Evolutionary conservation across 2,113 vertebrate species (phyloP).

Genomic region (Peromyscus maniculatus): DNA sequence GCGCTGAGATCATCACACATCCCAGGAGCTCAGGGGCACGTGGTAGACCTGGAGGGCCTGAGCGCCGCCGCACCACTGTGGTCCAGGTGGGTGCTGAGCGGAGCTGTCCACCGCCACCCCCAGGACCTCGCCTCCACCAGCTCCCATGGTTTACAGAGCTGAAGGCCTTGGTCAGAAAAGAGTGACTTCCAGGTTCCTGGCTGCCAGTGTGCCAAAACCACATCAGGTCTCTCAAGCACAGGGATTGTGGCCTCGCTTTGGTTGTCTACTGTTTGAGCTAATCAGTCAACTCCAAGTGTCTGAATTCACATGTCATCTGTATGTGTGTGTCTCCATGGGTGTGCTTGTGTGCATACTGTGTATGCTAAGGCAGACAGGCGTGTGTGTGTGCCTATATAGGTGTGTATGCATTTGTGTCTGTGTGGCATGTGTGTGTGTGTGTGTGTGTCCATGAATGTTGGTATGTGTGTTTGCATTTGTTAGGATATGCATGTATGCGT

Average conservation of each 20-base stretch:
- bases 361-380: not conserved
- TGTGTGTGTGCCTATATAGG: not conserved
- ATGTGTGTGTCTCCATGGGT: too few relatives aligned
- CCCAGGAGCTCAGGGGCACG: not conserved
- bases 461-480: not conserved
- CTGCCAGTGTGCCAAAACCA: not conserved
- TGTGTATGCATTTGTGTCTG: not conserved
- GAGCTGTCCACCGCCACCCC: not conserved
- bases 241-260: not conserved
- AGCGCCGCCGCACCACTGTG: not conserved
- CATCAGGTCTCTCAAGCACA: not conserved
- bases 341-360: not conserved
- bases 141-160: too few relatives aligned
- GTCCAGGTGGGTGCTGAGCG: not conserved
- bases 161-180: slow-evolving; percentile 85
- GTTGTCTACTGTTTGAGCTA: not conserved
- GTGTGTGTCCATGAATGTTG: not conserved
- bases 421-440: not conserved
- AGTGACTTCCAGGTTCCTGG: not conserved
- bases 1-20: accelerated
- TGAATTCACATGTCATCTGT: not conserved
- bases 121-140: slow-evolving; percentile 78
- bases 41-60: not conserved
- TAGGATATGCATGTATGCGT: not conserved
- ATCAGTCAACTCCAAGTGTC: not conserved